phyloP scores from a whole-genome alignment of 2,113 vertebrate genomes.

The Calidris pugnax region DNA sequence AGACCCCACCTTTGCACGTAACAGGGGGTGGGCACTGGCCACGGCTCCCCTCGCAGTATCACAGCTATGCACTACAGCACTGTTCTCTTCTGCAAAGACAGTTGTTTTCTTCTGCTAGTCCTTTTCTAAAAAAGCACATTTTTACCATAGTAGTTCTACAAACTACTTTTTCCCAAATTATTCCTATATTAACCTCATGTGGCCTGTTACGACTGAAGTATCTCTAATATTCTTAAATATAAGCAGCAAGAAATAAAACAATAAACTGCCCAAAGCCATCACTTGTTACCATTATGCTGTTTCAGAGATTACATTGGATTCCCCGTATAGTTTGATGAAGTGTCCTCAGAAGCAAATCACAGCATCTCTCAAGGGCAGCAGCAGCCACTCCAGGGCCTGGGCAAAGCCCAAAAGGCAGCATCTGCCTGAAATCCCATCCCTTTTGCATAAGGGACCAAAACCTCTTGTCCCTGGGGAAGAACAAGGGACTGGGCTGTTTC shows the following conservation, averaged over 20 bases:
- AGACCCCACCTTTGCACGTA: too few relatives aligned
- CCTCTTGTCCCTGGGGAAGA: not conserved
- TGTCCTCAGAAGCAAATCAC: not conserved
- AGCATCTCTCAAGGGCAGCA: not conserved
- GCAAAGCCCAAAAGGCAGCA: not conserved
- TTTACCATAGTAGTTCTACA: not conserved
- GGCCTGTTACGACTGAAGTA: not conserved
- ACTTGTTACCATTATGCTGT: fast-evolving
- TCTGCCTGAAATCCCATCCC: too few relatives aligned
- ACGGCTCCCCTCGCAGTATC: not conserved
- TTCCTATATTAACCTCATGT: not conserved
- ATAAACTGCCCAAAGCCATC: not conserved
- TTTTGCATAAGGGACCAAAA: fast-evolving
- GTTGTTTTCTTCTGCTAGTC: not conserved
- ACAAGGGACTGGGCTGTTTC: not conserved
- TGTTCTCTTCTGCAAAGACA: not conserved
- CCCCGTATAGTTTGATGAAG: not conserved
- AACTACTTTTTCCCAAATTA: not conserved
- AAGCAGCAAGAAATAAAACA: not conserved
- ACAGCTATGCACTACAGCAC: not conserved
- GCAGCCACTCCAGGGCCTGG: not conserved
- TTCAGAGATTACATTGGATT: not conserved
- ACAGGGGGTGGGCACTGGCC: fast-evolving
- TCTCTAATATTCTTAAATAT: not conserved
- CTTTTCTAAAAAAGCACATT: not conserved